Percentiles rank a stretch among this genome's conserved stretches.
Evolutionary conservation across 2,888 invertebrate genomes (phyloP).

Genomic region (Phalera bucephala): DNA sequence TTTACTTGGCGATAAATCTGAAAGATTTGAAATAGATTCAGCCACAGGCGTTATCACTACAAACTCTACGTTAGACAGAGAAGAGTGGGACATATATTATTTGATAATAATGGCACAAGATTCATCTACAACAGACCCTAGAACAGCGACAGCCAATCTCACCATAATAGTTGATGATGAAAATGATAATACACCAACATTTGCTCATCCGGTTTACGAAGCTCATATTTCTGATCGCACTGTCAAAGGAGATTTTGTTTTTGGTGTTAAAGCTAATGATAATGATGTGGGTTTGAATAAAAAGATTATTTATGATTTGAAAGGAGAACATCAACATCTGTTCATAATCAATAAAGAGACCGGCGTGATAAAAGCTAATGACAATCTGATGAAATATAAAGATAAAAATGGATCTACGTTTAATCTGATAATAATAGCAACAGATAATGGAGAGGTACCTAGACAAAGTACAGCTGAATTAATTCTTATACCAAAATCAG

Average conservation of each 20-base stretch:
- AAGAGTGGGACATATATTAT: conserved; percentile 89
- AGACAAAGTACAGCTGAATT: conserved; percentile 89
- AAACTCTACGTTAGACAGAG: conserved; percentile 88
- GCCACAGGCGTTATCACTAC: conserved; percentile 91
- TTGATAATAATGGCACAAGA: conserved; percentile 94
- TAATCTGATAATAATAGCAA: conserved; percentile 89
- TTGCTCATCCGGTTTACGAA: conserved; percentile 88
- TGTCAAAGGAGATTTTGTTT: conserved; percentile 91
- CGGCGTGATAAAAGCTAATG: conserved; percentile 93
- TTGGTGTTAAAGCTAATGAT: conserved; percentile 94
- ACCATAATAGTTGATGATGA: conserved; percentile 91
- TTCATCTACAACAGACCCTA: conserved; percentile 92
- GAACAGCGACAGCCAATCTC: conserved; percentile 91
- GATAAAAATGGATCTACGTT: conserved; percentile 84
- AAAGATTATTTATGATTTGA: conserved; percentile 89
- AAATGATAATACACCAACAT: conserved; percentile 93
- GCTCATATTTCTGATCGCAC: conserved; percentile 93
- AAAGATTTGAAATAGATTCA: conserved; percentile 90
- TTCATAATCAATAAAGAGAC: conserved; percentile 91
- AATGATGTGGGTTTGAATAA: conserved; percentile 92
- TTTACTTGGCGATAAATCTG: conserved; percentile 90
- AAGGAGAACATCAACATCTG: conserved; percentile 89
- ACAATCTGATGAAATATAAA: conserved; percentile 83
- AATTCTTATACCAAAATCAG: conserved; percentile 89
- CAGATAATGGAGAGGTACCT: conserved; percentile 89